These are phyloP conservation scores for Coecobrya sp. DNA, from an alignment of 2,888 invertebrate genomes.

Conservation along the genomic window DNA sequence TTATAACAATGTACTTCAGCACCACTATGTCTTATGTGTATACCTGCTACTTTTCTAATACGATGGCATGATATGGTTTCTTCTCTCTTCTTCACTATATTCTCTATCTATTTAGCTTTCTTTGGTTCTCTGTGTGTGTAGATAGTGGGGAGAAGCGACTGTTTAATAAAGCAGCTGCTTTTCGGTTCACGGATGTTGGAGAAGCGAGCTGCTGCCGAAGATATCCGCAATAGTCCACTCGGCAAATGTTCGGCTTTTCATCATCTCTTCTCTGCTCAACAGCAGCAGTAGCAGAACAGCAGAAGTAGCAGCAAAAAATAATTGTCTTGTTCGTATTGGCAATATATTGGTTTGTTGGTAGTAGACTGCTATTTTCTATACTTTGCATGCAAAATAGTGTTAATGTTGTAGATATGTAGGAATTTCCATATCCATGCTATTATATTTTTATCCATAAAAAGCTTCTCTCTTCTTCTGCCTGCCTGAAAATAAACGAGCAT, in stretches of 20 bases:
- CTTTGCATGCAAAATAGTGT: constrained; percentile 22
- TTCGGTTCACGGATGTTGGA: constrained; percentile 70
- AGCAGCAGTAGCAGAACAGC: constrained; percentile 3
- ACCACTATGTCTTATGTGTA: neutral
- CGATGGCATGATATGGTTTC: neutral
- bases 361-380: neutral
- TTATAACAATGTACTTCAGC: neutral
- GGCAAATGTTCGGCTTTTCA: constrained; percentile 60
- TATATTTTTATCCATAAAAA: constrained; percentile 56
- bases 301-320: neutral
- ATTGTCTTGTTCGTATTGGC: constrained; percentile 7
- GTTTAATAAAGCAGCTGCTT: constrained; percentile 78
- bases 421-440: neutral
- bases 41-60: neutral
- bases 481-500: constrained; percentile 48
- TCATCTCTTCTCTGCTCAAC: constrained; percentile 33
- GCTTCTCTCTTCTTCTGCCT: neutral
- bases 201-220: constrained; percentile 63
- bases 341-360: neutral
- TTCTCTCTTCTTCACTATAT: neutral
- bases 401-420: too few relatives aligned
- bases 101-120: neutral
- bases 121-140: neutral
- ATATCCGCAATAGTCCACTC: constrained; percentile 62
- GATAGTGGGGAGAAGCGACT: neutral